Percentiles rank a stretch among this genome's conserved stretches.
These are phyloP conservation scores for Chauna torquata DNA, from an alignment of 2,113 vertebrate species.

Conservation along the genomic window DNA sequence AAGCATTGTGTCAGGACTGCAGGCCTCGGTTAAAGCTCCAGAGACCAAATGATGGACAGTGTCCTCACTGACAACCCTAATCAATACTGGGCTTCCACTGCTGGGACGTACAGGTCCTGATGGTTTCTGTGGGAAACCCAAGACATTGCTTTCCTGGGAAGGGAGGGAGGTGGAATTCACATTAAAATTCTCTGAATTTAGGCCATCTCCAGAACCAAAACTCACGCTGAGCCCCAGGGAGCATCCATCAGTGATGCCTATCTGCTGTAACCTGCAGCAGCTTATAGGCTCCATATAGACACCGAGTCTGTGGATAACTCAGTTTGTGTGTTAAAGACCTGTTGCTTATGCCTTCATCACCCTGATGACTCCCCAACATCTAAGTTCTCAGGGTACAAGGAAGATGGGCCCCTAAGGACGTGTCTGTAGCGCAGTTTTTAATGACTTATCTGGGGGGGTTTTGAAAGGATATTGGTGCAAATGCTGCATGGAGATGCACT, in stretches of 20 bases:
- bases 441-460: neutral
- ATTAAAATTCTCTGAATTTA: neutral
- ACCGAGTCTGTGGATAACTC: neutral
- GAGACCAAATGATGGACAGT: neutral
- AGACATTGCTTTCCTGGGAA: neutral
- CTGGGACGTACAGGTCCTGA: neutral
- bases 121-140: neutral
- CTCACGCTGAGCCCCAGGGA: rapidly evolving
- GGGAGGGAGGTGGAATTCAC: neutral
- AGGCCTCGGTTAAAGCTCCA: neutral
- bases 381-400: neutral
- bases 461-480: neutral
- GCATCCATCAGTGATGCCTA: neutral
- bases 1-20: neutral
- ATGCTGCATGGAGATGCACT: neutral
- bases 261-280: neutral
- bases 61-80: neutral
- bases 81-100: neutral
- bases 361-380: neutral
- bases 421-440: neutral
- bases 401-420: neutral
- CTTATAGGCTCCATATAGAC: neutral
- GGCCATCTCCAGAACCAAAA: neutral
- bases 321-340: neutral
- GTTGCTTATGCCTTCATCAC: neutral